Conservation (phyloP, 2,113 vertebrate genomes). For the Taxidea taxus region DNA sequence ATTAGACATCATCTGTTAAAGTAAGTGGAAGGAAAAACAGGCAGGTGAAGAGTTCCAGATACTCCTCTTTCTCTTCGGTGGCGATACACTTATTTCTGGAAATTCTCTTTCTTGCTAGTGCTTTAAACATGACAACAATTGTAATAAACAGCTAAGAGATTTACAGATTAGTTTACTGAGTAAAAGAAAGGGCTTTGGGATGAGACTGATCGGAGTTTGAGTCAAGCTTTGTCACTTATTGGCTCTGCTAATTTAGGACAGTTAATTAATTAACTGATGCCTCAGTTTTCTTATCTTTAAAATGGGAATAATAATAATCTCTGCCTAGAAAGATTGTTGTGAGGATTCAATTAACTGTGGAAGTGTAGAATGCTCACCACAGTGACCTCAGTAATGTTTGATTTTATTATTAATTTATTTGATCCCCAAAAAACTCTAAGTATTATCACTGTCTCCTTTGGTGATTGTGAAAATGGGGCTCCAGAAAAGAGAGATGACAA, state of each 20-base stretch:
- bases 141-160: background rate
- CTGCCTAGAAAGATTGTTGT: background rate
- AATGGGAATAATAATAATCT: background rate
- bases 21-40: background rate
- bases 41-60: conserved; percentile 21
- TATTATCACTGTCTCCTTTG: background rate
- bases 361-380: background rate
- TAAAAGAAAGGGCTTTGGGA: background rate
- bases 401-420: background rate
- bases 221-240: background rate
- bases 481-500: background rate
- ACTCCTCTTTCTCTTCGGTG: background rate
- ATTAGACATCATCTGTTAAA: conserved; percentile 38
- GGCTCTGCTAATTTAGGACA: background rate
- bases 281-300: conserved; percentile 10
- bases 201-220: background rate
- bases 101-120: background rate
- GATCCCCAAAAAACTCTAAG: background rate
- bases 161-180: background rate
- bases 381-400: background rate
- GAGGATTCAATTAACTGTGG: background rate
- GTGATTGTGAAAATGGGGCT: background rate
- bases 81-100: background rate
- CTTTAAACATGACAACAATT: background rate
- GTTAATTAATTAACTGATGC: background rate